Evolutionary conservation across 2,797 vertebrate species (phyloP), one percentile per base, ranked within the genome.

Genomic region (Anableps anableps): DNA sequence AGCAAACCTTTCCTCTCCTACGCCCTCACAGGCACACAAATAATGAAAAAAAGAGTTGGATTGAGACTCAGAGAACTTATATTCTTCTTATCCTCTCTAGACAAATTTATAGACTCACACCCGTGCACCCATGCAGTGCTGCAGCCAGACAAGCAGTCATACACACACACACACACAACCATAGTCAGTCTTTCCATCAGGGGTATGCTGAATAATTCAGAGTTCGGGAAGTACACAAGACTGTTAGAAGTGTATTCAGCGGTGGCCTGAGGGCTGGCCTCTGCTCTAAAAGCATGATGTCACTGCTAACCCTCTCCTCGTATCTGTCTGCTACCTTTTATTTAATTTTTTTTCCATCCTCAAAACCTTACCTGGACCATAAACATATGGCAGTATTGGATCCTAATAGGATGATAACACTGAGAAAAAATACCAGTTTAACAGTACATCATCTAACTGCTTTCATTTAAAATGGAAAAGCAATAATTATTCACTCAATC

Each of bases 271-370:
- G 93, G 94, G 91, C 77, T 78, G 80, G 86, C 88, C 90, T 80
- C 85, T 79, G 85, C 89, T 94, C 89, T 95, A 91, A 94, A 95
- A 94, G 93, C 90, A 94, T 94, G 93, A 95, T 93, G 93, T 94
- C 94, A 94, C 82, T 14, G 77, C 29, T 84, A 87, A 87, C 87
- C 77, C 81, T 76, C 83, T 83, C 62, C 84, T 83, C 71, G 62
- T 66, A 87, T 91, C 86, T 86, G 72, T 74, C 50, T 80, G 75
- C 77, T 83, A 73, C 60, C 47, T 80, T 78, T 85, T 75, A 85
- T 87, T 85, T 88, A 81, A 81, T 51, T 45, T 31, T 66, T n/a
- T 79, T 60, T 70, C 29, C 51, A 19, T 45, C 77, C 38, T 48
- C 48, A 34, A 72, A 71, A 53, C 62, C 60, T 36, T 34, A 74